A percentile compares a stretch with the other conserved stretches of the same genome.
These are phyloP conservation scores for Cheilosia variabilis DNA, from an alignment of 2,888 invertebrate genomes.

Conservation along the genomic window DNA sequence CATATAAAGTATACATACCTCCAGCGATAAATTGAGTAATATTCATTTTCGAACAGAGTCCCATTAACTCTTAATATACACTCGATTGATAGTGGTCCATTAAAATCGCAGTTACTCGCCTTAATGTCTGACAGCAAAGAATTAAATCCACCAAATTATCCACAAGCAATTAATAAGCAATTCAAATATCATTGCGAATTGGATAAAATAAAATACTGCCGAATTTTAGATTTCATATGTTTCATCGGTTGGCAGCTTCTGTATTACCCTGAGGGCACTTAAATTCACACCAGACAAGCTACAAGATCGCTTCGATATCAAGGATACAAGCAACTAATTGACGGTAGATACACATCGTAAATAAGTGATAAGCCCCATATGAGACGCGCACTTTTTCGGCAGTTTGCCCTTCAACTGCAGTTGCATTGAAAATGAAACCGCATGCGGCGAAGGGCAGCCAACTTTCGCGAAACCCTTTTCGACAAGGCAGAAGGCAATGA, in stretches of 20 bases:
- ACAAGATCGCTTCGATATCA: conserved; percentile 46
- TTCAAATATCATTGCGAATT: conserved; percentile 23
- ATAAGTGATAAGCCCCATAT: conserved; percentile 44
- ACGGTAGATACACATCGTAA: conserved; percentile 60
- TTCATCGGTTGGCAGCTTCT: conserved; percentile 14
- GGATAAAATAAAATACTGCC: conserved; percentile 13
- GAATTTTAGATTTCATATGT: conserved; percentile 24
- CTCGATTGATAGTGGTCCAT: conserved; percentile 2
- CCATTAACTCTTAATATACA: not conserved
- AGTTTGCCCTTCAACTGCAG: conserved; percentile 51
- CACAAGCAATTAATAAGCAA: conserved; percentile 30
- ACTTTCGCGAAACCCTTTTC: conserved; percentile 41
- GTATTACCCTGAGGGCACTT: conserved; percentile 27
- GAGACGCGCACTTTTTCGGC: conserved; percentile 38
- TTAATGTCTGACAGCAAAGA: conserved; percentile 12
- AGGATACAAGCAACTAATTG: conserved; percentile 69
- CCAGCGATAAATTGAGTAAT: too few species aligned
- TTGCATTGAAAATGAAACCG: conserved; percentile 27
- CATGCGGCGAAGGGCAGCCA: conserved; percentile 56
- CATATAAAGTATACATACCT: too few species aligned
- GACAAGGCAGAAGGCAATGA: conserved; percentile 29
- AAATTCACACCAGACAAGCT: conserved; percentile 20
- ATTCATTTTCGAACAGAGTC: not conserved
- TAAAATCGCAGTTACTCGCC: not conserved
- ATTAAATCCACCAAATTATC: not conserved